These are phyloP conservation scores for Tinea semifulvella DNA, from an alignment of 2,888 invertebrate species.

Conservation along the genomic window DNA sequence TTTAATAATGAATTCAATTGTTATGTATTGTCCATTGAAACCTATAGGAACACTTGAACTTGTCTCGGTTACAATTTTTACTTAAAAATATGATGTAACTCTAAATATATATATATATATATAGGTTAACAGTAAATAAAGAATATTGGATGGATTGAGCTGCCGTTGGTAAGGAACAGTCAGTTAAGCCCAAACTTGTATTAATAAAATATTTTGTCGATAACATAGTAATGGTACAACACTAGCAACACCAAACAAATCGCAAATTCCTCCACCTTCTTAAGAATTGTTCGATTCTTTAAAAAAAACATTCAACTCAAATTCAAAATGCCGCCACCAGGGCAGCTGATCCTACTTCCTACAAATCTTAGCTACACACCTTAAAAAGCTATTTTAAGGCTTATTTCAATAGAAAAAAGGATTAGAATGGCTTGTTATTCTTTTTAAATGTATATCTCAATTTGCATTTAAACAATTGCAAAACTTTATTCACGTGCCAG, in stretches of 20 bases:
- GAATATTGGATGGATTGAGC: too few species aligned
- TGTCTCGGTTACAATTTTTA: too few species aligned
- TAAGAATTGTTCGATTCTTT: slow-evolving; percentile 29
- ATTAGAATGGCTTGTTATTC: neutral
- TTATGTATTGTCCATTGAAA: too few species aligned
- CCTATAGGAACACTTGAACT: too few species aligned
- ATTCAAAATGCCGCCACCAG: slow-evolving; percentile 26
- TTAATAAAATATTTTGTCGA: too few species aligned
- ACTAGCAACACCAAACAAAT: slow-evolving; percentile 18
- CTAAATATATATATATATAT: too few species aligned
- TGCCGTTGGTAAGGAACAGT: too few species aligned
- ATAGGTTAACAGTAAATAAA: too few species aligned
- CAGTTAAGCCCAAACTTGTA: too few species aligned
- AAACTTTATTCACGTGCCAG: neutral
- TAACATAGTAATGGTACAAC: neutral
- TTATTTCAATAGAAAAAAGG: neutral
- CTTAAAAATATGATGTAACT: too few species aligned
- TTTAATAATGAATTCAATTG: too few species aligned
- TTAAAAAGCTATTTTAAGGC: neutral
- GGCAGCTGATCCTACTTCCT: slow-evolving; percentile 11
- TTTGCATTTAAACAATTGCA: too few species aligned
- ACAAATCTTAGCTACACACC: neutral
- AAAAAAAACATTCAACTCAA: slow-evolving; percentile 48
- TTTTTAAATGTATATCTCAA: neutral
- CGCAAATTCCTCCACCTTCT: slow-evolving; percentile 40